Base-by-base conservation (phyloP, 2,113 vertebrate genomes). In the Ptychochromis oligacanthus region DNA sequence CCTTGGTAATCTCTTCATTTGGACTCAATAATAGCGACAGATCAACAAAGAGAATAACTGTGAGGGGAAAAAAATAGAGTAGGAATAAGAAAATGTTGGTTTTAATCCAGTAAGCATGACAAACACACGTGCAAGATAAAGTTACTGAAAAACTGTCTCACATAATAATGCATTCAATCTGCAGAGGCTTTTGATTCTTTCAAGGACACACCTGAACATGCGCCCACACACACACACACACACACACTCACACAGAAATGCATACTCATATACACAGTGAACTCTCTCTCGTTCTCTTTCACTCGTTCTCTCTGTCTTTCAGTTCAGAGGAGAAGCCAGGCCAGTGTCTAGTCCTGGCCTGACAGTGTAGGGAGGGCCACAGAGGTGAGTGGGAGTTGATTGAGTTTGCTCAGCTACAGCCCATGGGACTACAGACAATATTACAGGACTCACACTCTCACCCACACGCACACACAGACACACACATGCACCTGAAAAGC, bases 361-460 rank as follows among this genome's bases (percentile, higher is more conserved):
- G 87, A 74, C 81, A 78, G 86, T 88, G 84, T 84, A 78, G 75
- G 78, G 80, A 77, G 89, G 90, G 82, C 65, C 89, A 91, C 83
- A 86, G 90, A 93, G 93, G 91, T 93, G 91, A 94, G 93, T 93
- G 92, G 88, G 91, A 91, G 89, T 94, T 95, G 95, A 95, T 96
- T 96, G 93, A 96, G 96, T 96, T 95, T 96, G 93, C 94, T 94
- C 94, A 94, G 93, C 92, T 85, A 58, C 92, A 92, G 90, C 95
- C 92, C 93, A 87, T 92, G 95, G 94, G 95, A 92, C 90, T 79
- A 82, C 88, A 95, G 94, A 94, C 94, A 95, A 96, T 96, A 96
- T 95, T 95, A 95, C 93, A 94, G 91, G 94, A 93, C 91, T 87
- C 90, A 91, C 88, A 94, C 93, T 89, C 85, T 85, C 13, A 17